Conservation (phyloP, 2,113 vertebrate genomes). For the Melozone crissalis region DNA sequence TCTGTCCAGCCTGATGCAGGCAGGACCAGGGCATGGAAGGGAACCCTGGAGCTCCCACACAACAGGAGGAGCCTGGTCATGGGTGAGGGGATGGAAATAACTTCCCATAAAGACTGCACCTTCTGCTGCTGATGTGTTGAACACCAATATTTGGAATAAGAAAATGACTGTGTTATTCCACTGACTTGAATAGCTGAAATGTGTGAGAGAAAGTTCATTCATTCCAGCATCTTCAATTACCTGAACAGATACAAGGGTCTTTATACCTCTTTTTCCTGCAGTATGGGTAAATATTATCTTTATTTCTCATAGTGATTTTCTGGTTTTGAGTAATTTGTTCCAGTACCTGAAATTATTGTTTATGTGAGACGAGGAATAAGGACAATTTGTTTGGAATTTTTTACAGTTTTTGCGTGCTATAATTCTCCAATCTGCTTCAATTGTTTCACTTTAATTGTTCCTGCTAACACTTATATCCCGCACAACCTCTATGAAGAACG, state of each 20-base stretch:
- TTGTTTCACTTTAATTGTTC: slow-evolving; percentile 69
- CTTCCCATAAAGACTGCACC: not conserved
- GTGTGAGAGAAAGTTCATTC: not conserved
- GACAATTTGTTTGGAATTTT: not conserved
- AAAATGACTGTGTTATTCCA: not conserved
- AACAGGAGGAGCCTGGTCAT: not conserved
- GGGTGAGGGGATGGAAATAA: not conserved
- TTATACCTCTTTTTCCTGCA: not conserved
- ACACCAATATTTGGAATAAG: not conserved
- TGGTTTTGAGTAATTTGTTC: slow-evolving; percentile 7
- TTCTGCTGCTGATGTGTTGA: not conserved
- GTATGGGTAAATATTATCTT: not conserved
- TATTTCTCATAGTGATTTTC: not conserved
- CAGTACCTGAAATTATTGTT: slow-evolving; percentile 8
- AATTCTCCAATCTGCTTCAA: slow-evolving; percentile 38
- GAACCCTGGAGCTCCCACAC: not conserved
- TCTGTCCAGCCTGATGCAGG: not conserved
- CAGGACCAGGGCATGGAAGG: not conserved
- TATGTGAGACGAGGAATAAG: not conserved
- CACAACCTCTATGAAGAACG: slow-evolving; percentile 36
- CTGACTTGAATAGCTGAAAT: not conserved
- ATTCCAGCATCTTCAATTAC: not conserved
- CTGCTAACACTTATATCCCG: slow-evolving; percentile 44
- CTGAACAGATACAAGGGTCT: not conserved
- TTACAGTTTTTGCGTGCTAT: not conserved